Conservation (phyloP, 2,113 vertebrate species). For the Grammomys surdaster region DNA sequence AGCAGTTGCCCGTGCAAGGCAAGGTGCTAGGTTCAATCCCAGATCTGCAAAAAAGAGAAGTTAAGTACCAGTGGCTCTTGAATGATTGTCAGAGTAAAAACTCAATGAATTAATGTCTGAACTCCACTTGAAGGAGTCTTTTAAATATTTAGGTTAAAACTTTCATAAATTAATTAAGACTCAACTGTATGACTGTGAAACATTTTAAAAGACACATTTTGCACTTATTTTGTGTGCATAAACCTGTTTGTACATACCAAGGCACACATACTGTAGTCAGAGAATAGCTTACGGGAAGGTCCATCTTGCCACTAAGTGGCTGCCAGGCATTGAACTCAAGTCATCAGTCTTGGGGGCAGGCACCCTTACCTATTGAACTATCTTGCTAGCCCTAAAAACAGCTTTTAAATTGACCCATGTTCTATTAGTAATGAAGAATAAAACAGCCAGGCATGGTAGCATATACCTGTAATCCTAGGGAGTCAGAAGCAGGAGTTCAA, state of each 20-base stretch:
- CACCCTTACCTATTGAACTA: not conserved
- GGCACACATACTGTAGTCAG: not conserved
- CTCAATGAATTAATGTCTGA: not conserved
- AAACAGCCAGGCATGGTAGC: not conserved
- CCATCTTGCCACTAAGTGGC: not conserved
- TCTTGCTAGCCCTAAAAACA: not conserved
- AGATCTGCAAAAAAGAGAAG: not conserved
- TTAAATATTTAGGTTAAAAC: slow-evolving; percentile 33
- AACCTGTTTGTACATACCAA: not conserved
- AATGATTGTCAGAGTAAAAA: not conserved
- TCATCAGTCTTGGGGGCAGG: not conserved
- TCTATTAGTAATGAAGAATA: not conserved
- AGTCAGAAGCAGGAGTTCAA: not conserved
- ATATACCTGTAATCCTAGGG: not conserved
- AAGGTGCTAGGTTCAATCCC: not conserved
- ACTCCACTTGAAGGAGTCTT: not conserved
- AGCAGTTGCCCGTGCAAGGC: not conserved
- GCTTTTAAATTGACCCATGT: not conserved
- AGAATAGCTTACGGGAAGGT: not conserved
- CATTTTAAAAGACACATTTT: not conserved
- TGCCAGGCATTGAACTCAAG: not conserved
- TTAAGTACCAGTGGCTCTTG: not conserved
- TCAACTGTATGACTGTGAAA: not conserved
- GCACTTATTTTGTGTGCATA: not conserved
- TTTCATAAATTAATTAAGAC: slow-evolving; percentile 10